Conservation (phyloP, 2,888 invertebrate species). For the Meghimatium bilineatum region DNA sequence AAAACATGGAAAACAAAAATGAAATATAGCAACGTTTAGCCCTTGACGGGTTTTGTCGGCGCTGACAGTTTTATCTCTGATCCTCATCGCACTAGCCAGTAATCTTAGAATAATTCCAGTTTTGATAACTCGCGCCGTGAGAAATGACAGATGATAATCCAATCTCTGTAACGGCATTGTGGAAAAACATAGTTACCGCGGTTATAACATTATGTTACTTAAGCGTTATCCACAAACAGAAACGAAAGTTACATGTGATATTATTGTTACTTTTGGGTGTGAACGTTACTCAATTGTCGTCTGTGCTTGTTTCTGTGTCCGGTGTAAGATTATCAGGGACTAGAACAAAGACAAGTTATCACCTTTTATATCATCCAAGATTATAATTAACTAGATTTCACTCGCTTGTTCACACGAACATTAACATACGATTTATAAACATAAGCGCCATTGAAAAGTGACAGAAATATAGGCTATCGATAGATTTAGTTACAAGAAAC, state of each 20-base stretch:
- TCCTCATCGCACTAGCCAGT: neutral
- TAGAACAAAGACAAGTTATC: neutral
- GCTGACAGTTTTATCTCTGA: neutral
- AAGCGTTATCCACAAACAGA: neutral
- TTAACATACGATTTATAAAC: neutral
- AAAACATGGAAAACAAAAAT: neutral
- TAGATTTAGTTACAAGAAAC: neutral
- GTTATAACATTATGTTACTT: neutral
- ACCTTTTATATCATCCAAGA: neutral
- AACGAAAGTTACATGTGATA: neutral
- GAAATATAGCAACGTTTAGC: neutral
- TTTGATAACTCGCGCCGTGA: neutral
- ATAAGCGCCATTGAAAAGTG: neutral
- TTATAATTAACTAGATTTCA: neutral
- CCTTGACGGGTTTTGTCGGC: neutral
- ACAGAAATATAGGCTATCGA: neutral
- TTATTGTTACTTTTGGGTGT: neutral
- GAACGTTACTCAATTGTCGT: neutral
- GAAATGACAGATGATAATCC: neutral
- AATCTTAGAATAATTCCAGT: conserved; percentile 8
- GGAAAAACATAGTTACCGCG: neutral
- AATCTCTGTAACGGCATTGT: neutral
- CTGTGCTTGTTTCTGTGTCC: neutral
- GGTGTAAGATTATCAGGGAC: neutral
- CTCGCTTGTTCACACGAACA: neutral